A percentile compares a stretch with the other conserved stretches of the same genome.
Evolutionary conservation across 2,888 invertebrate species (phyloP).

Genomic region (Pecten maximus): DNA sequence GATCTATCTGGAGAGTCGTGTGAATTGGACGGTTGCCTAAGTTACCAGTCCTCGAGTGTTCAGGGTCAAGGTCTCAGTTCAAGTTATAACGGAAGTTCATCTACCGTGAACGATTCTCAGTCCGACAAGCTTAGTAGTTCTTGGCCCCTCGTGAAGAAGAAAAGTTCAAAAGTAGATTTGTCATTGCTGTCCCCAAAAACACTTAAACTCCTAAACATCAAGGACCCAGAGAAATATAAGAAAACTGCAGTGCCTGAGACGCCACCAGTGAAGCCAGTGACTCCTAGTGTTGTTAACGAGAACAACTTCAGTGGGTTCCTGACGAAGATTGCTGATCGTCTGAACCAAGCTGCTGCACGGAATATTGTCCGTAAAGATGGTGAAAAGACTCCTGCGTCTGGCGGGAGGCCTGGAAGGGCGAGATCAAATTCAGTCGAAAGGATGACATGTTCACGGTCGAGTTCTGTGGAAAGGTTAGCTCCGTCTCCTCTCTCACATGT

Average conservation of each 20-base stretch:
- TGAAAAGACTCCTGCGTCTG: constrained; percentile 42
- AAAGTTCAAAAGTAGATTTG: constrained; percentile 57
- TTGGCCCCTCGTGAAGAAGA: constrained; percentile 60
- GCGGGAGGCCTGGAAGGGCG: constrained; percentile 44
- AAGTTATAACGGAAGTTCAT: constrained; percentile 52
- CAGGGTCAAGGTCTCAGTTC: constrained; percentile 40
- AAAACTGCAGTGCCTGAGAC: constrained; percentile 55
- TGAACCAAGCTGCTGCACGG: constrained; percentile 76
- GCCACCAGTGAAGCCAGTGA: neutral
- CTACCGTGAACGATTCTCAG: neutral
- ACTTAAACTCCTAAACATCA: constrained; percentile 70
- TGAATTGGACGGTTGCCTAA: constrained; percentile 3
- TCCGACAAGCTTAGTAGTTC: constrained; percentile 59
- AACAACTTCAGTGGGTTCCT: constrained; percentile 66
- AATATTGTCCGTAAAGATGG: constrained; percentile 54
- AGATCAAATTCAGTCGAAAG: constrained; percentile 63
- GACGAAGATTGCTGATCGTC: constrained; percentile 72
- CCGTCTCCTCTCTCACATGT: neutral
- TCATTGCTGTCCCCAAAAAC: constrained; percentile 73
- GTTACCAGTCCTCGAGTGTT: constrained; percentile 31
- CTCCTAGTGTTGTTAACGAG: constrained; percentile 30
- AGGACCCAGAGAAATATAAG: constrained; percentile 65
- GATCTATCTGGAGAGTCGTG: constrained; percentile 57
- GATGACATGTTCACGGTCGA: constrained; percentile 49
- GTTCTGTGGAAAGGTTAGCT: constrained; percentile 40